phyloP scores from a whole-genome alignment of 1,140 invertebrate species.

The Heliothis virescens region DNA sequence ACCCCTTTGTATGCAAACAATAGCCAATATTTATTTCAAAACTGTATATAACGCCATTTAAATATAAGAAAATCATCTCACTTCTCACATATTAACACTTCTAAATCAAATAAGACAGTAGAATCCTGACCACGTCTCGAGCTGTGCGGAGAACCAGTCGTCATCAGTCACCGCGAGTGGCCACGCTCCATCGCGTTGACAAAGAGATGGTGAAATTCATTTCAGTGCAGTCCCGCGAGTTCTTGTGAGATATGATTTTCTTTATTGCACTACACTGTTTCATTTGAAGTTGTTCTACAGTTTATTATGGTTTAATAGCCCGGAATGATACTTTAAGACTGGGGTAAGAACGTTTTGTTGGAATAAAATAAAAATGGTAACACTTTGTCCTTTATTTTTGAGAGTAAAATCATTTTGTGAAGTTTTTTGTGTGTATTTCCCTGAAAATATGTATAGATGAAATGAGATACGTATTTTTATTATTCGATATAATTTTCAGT shows the following conservation, averaged over 20 bases:
- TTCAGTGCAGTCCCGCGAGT: slow-evolving; percentile 60
- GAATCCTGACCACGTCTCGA: background rate
- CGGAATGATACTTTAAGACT: slow-evolving; percentile 37
- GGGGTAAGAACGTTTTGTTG: slow-evolving; percentile 17
- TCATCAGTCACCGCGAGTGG: slow-evolving; percentile 68
- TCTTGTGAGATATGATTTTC: slow-evolving; percentile 51
- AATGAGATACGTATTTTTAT: too few relatives aligned
- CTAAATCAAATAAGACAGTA: slow-evolving; percentile 26
- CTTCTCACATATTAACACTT: too few relatives aligned
- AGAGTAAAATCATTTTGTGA: background rate
- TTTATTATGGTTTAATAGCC: slow-evolving; percentile 47
- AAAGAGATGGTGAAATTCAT: slow-evolving; percentile 67
- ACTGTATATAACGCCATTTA: too few relatives aligned
- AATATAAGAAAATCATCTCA: too few relatives aligned
- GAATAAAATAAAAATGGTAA: background rate
- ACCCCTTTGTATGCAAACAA: too few relatives aligned
- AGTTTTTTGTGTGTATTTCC: background rate
- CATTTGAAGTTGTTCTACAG: slow-evolving; percentile 46
- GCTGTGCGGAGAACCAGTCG: background rate
- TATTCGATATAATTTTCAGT: too few relatives aligned
- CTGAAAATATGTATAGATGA: too few relatives aligned
- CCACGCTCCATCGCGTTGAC: slow-evolving; percentile 53
- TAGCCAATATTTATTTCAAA: too few relatives aligned
- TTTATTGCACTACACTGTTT: slow-evolving; percentile 53
- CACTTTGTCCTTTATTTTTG: background rate